Base-by-base conservation (phyloP, 2,797 vertebrate species). In the Amblyraja radiata region DNA sequence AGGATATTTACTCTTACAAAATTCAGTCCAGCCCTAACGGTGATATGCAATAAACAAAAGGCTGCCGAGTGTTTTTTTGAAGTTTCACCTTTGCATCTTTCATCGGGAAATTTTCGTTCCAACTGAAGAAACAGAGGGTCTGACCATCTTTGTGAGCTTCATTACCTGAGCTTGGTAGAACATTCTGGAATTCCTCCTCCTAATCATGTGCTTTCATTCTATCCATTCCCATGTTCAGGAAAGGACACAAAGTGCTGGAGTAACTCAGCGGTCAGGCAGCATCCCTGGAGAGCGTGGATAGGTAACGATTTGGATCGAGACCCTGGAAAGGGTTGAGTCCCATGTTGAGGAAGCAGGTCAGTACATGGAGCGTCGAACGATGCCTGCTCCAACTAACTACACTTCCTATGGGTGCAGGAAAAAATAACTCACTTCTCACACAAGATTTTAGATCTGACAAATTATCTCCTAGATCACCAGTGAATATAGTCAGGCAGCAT, bases 41-140 rank as follows among this genome's bases (percentile, higher is more conserved):
- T 0, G 23, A 7, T 54, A 2, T 46, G 46, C 46, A 83, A 8
- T 83, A 54, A 54, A 46, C 39, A 81, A 81, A 81, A 46, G 18
- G 79, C 16, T 81, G 79, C 39, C 21, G 1, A 78, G 21, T 25
- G 13, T 54, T 9, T 61, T 13, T 84, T 23, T 84, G 10, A 61
- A 84, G 54, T 84, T 84, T 84, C 77, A 13, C 28, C 81, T n/a
- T 28, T 83, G 46, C 80, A n/a, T 84, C 81, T n/a, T 61, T 54
- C 23, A 28, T 28, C 54, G 28, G 54, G 23, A 8, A 28, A 46
- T 83, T 8, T 83, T 83, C 3, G 1, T 39, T 54, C 80, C 21
- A 46, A 83, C 3, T 61, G 25, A 84, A n/a, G 81, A n/a, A 54
- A 28, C 21, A 13, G 16, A 21, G 16, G 18, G 6, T 10, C 23